phyloP scores from a whole-genome alignment of 2,113 vertebrate genomes.

The Mirza zaza region DNA sequence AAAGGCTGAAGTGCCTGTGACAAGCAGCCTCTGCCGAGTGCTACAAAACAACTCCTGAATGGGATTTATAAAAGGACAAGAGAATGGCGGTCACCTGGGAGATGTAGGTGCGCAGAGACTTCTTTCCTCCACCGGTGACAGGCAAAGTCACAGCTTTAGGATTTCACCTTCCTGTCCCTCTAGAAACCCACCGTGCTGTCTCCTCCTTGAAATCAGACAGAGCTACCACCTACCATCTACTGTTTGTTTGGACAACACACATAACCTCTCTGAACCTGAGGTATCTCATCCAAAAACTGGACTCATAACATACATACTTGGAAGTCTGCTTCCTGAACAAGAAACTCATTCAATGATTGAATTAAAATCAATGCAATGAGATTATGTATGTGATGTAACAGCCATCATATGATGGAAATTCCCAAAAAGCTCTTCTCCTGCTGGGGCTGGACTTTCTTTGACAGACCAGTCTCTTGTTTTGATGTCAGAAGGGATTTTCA shows the following conservation, averaged over 20 bases:
- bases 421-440: background rate
- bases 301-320: background rate
- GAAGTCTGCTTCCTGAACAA: constrained; percentile 24
- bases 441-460: background rate
- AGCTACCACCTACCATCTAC: background rate
- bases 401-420: background rate
- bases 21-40: background rate
- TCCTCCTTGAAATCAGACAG: background rate
- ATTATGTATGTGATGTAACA: background rate
- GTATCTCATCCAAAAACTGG: background rate
- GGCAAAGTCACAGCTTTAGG: background rate
- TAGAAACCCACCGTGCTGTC: background rate
- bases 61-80: background rate
- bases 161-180: background rate
- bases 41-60: background rate
- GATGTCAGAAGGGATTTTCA: background rate
- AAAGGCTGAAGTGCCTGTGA: background rate
- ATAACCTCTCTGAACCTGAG: background rate
- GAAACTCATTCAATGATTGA: background rate
- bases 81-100: background rate
- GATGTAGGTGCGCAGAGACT: background rate
- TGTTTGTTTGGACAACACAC: background rate
- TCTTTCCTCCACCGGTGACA: background rate
- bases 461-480: background rate
- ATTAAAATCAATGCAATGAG: constrained; percentile 37